phyloP scores from a whole-genome alignment of 2,888 invertebrate genomes.

The Diachrysia chrysitis region DNA sequence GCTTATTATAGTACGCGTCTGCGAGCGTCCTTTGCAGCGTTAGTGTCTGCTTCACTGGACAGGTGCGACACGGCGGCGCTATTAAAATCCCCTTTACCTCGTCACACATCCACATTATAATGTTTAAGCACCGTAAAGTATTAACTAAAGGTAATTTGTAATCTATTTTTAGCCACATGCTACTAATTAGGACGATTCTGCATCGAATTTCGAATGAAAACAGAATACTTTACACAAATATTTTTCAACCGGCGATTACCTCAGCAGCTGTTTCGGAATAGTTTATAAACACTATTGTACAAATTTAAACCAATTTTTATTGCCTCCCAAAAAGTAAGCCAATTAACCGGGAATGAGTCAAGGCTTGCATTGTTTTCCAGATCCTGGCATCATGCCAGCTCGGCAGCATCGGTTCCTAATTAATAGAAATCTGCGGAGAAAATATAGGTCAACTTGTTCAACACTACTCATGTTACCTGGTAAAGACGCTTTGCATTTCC shows the following conservation, averaged over 20 bases:
- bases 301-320: conserved; percentile 75
- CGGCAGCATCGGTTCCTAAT: conserved; percentile 63
- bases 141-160: conserved; percentile 20
- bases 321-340: conserved; percentile 76
- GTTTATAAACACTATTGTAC: conserved; percentile 69
- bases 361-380: conserved; percentile 71
- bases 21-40: conserved; percentile 13
- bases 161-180: conserved; percentile 42
- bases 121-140: conserved; percentile 34
- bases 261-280: conserved; percentile 57
- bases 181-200: conserved; percentile 25
- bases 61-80: conserved; percentile 17
- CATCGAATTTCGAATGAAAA: conserved; percentile 23
- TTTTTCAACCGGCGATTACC: conserved; percentile 54
- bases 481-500: conserved; percentile 9
- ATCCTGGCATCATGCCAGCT: conserved; percentile 73
- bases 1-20: conserved; percentile 20
- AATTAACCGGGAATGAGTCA: conserved; percentile 79
- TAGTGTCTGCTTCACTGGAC: conserved; percentile 24
- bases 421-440: conserved; percentile 60
- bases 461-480: conserved; percentile 7
- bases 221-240: conserved; percentile 36
- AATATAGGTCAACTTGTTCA: conserved; percentile 41
- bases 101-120: conserved; percentile 36
- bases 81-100: conserved; percentile 31